Evolutionary conservation across 2,797 vertebrate species (phyloP), one percentile per base, ranked within the genome.

Genomic region (Saxicola maurus): DNA sequence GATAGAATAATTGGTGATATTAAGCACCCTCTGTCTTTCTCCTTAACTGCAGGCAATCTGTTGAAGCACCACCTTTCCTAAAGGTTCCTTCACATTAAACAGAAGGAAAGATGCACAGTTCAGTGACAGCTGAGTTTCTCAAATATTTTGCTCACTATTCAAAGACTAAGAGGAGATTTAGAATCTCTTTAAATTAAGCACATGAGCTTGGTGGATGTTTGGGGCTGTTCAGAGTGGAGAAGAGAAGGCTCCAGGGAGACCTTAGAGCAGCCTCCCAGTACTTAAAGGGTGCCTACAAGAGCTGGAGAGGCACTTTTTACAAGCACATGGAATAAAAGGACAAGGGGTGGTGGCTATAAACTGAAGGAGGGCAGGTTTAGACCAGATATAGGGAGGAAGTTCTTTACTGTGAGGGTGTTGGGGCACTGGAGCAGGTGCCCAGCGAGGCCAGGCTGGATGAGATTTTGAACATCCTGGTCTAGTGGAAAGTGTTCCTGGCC

Each of bases 181-280:
- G 35, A 57, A 74, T 25, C 3, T 6, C 53, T 75, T 31, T 31
- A 43, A 30, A 19, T 52, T 51, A 19, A 51, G 20, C 14, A 8
- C 7, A 1, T 21, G 52, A 82, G 17, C 27, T 80, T 31, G 16
- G 13, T 51, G 59, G 17, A 33, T 38, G 9, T 75, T 38, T 62
- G 37, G 5, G 11, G 20, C 27, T 43, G 16, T 43, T 74, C 11
- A 49, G 13, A 0, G 0, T 33, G 24, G 20, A 49, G 28, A 68
- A 67, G 35, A 42, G 16, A 43, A 19, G 27, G n/a, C 23, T 43
- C 15, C 42, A 61, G 14, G 20, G 6, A 38, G 8, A 75, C 11
- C 28, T 14, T 24, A 55, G 13, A 53, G 11, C 11, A 55, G 23
- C n/a, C 9, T 33, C 8, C 9, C 3, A 31, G n/a, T 31, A 30